Evolutionary conservation across 2,113 vertebrate species (phyloP), one percentile per base, ranked within the genome.

Genomic region (Desmodus rotundus): DNA sequence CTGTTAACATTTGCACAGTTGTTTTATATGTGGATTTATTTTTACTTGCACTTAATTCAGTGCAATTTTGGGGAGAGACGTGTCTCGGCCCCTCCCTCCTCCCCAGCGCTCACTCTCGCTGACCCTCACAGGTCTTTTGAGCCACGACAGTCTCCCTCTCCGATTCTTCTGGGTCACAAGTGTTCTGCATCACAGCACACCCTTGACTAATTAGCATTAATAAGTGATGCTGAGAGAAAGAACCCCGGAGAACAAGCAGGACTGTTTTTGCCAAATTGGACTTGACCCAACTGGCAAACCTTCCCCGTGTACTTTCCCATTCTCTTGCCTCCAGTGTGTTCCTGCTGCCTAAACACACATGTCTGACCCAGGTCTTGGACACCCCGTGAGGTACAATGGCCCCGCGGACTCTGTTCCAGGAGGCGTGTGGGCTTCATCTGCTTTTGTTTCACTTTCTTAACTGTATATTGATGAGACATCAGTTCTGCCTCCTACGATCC

Each of bases 21-120:
- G 89, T 78, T 98, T 98, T 96, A 92, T 54, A 92, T 86, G 96
- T 95, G 92, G 85, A 58, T 97, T 92, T 61, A 96, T 94, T 96
- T 97, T 95, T 82, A 91, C 94, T 97, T 93, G 86, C 33, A 33
- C 93, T 95, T 94, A 56, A 91, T 97, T 87, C n/a, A 61, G 63
- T 10, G 47, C 12, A 74, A 47, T 95, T 97, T 97, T 97, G 96
- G 20, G 58, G 95, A 97, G 93, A 91, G 20, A 7, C 8, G 74
- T 13, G 17, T n/a, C 36, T 56, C 81, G 9, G 81, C 20, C 67
- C 58, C 61, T 17, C 15, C 74, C 36, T 58, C 1, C 31, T 4
- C 36, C 58, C 52, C 15, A 20, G 10, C 0, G 0, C 80, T 84
- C 47, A 45, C 38, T 65, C 78, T 26, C 76, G 36, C 92, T 85